Percentiles rank a stretch among this genome's conserved stretches.
Conservation (phyloP, 2,113 vertebrate species). For the Pelecanoides urinatrix region DNA sequence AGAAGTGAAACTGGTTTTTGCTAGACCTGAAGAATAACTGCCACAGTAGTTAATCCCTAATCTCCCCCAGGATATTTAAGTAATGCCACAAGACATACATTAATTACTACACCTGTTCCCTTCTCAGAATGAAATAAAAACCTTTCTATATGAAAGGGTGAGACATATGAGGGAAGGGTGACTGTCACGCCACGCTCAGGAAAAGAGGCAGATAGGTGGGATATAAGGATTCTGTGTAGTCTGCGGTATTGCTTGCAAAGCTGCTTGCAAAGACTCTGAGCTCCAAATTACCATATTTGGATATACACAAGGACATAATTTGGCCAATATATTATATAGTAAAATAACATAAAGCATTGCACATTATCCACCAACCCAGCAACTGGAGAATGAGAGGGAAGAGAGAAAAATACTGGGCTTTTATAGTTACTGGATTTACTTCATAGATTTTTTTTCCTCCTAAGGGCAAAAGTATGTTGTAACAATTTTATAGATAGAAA, state of each 20-base stretch:
- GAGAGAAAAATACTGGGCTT: not conserved
- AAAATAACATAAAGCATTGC: not conserved
- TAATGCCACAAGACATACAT: not conserved
- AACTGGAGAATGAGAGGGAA: not conserved
- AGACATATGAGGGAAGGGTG: not conserved
- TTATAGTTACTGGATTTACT: conserved; percentile 28
- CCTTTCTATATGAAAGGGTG: not conserved
- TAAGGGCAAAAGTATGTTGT: conserved; percentile 10
- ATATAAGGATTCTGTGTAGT: not conserved
- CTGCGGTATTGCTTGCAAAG: not conserved
- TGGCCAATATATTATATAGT: not conserved
- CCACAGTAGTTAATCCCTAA: not conserved
- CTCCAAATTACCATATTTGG: not conserved
- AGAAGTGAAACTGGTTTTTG: not conserved
- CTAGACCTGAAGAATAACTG: not conserved
- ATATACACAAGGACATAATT: not conserved
- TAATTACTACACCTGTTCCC: not conserved
- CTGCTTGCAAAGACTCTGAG: not conserved
- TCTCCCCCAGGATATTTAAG: not conserved
- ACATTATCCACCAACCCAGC: not conserved
- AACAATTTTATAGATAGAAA: conserved; percentile 54
- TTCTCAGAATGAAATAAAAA: not conserved
- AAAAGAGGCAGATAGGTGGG: not conserved
- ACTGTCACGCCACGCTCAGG: fast-evolving
- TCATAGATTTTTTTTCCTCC: not conserved